phyloP scores from a whole-genome alignment of 1,140 invertebrate genomes.

The Sminthurinus signatus region DNA sequence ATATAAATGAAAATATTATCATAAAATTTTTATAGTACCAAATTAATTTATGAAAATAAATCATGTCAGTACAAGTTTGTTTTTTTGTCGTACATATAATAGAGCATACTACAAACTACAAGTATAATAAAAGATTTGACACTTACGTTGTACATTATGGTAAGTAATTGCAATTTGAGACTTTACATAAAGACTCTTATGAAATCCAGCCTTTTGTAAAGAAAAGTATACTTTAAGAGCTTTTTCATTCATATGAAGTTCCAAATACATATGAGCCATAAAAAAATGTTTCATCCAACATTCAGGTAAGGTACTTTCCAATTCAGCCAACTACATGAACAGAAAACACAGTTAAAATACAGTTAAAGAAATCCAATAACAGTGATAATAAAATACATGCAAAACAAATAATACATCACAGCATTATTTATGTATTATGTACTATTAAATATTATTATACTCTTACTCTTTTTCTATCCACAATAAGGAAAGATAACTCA shows the following conservation, averaged over 20 bases:
- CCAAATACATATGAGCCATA: slow-evolving; percentile 79
- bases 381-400: too few species aligned
- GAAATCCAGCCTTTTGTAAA: slow-evolving; percentile 70
- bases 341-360: not conserved
- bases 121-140: too few species aligned
- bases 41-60: too few species aligned
- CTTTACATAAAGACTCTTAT: slow-evolving; percentile 80
- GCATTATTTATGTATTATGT: too few species aligned
- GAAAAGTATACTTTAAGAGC: slow-evolving; percentile 62
- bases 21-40: not conserved
- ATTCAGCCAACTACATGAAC: slow-evolving; percentile 54
- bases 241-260: slow-evolving; percentile 84
- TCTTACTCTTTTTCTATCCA: slow-evolving; percentile 61
- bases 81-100: too few species aligned
- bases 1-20: slow-evolving; percentile 26
- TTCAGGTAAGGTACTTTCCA: slow-evolving; percentile 60
- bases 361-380: slow-evolving; percentile 13
- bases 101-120: too few species aligned
- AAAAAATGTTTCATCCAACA: slow-evolving; percentile 97
- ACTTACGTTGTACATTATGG: slow-evolving; percentile 80
- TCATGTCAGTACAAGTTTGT: too few species aligned
- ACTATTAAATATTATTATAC: slow-evolving; percentile 18
- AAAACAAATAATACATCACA: too few species aligned
- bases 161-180: slow-evolving; percentile 86
- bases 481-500: slow-evolving; percentile 78